Conservation (phyloP, 2,888 invertebrate genomes). For the Ophraella communa region DNA sequence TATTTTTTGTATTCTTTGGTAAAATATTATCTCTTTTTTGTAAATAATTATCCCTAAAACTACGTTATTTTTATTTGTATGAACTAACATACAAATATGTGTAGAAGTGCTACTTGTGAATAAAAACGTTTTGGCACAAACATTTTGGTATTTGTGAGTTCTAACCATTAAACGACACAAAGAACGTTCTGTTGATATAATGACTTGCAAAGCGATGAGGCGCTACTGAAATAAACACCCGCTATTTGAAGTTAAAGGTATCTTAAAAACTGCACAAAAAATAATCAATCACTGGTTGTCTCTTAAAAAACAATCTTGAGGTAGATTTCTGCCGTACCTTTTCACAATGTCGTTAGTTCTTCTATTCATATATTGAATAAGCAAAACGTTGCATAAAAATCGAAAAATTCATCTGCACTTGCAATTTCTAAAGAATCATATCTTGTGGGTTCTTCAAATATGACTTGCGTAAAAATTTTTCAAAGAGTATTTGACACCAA, state of each 20-base stretch:
- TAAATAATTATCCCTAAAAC: too few relatives aligned
- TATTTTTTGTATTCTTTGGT: too few relatives aligned
- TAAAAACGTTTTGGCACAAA: too few relatives aligned
- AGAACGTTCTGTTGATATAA: too few relatives aligned
- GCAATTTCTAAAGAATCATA: conserved; percentile 12
- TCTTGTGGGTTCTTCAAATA: conserved; percentile 34
- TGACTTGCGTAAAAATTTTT: conserved; percentile 46
- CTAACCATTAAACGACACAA: too few relatives aligned
- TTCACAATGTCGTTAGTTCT: conserved; percentile 15
- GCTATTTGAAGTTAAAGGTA: conserved; percentile 1
- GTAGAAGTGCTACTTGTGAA: too few relatives aligned
- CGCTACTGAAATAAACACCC: conserved; percentile 1
- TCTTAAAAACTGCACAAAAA: not conserved
- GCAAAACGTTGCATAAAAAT: conserved; percentile 22
- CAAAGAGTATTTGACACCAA: conserved; percentile 35
- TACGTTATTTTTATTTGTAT: too few relatives aligned
- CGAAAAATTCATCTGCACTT: conserved; percentile 22
- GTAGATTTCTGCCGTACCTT: conserved; percentile 16
- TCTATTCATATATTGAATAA: conserved; percentile 16
- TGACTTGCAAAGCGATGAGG: not conserved
- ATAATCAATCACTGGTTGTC: conserved; percentile 21
- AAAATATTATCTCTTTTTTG: too few relatives aligned
- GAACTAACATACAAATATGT: too few relatives aligned
- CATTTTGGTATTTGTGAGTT: too few relatives aligned
- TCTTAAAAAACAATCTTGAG: conserved; percentile 23